These are phyloP conservation scores for Eumeta japonica DNA, from an alignment of 1,140 invertebrate species.

Conservation along the genomic window DNA sequence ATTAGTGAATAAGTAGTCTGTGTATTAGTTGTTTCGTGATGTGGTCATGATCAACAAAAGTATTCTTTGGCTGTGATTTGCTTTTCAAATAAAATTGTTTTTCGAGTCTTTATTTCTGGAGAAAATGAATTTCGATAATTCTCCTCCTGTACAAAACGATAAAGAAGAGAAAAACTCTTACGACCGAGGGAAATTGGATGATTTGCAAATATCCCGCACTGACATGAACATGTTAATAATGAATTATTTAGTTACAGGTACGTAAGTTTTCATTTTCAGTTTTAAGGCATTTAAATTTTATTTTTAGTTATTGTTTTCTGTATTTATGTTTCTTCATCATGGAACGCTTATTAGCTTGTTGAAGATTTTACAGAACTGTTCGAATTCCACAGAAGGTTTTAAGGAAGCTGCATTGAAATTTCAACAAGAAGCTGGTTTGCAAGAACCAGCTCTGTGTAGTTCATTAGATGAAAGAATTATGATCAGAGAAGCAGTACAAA, in stretches of 20 bases:
- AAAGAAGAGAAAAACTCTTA: conserved; percentile 48
- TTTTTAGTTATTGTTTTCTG: background rate
- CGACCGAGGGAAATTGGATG: conserved; percentile 59
- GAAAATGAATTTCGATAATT: conserved; percentile 43
- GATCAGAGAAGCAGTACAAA: conserved; percentile 92
- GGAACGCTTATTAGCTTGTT: too few relatives aligned
- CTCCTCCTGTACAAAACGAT: conserved; percentile 27
- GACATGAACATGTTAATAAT: conserved; percentile 97
- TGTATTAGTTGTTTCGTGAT: too few relatives aligned
- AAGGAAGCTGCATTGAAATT: conserved; percentile 98
- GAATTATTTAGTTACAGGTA: conserved; percentile 97
- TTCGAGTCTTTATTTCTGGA: too few relatives aligned
- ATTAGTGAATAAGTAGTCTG: too few relatives aligned
- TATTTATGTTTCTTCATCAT: too few relatives aligned
- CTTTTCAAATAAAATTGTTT: too few relatives aligned
- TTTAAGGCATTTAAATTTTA: background rate
- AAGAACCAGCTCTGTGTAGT: conserved; percentile 82
- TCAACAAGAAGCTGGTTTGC: conserved; percentile 88
- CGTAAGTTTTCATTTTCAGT: conserved; percentile 14
- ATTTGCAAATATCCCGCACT: conserved; percentile 79
- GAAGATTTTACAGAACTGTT: too few relatives aligned
- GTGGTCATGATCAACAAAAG: too few relatives aligned
- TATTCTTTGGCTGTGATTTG: too few relatives aligned
- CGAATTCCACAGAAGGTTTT: conserved; percentile 91
- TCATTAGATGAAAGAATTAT: conserved; percentile 90